These are phyloP conservation scores for Philonicus albiceps DNA, from an alignment of 2,888 invertebrate genomes.

Conservation along the genomic window DNA sequence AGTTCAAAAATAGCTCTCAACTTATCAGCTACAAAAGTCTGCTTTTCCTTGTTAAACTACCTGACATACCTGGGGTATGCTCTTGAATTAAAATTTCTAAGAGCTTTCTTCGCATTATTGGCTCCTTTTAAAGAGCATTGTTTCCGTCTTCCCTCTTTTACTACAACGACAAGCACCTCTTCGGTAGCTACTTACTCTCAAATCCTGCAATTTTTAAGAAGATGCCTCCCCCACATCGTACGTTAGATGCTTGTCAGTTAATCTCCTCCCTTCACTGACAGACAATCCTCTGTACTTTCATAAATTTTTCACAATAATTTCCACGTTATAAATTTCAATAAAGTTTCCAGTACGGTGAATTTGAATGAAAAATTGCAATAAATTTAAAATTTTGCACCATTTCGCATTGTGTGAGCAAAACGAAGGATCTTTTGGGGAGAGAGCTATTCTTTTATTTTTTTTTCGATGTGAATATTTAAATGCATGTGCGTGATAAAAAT, in stretches of 20 bases:
- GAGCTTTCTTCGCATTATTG: not conserved
- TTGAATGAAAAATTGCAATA: not conserved
- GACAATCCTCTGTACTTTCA: not conserved
- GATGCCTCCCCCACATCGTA: not conserved
- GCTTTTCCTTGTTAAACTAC: not conserved
- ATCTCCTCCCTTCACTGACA: not conserved
- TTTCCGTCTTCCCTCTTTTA: not conserved
- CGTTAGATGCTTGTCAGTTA: not conserved
- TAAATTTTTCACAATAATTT: not conserved
- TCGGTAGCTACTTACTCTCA: not conserved
- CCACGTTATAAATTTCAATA: not conserved
- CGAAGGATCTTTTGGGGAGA: not conserved
- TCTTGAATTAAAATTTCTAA: not conserved
- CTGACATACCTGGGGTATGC: not conserved
- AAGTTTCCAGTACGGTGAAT: not conserved
- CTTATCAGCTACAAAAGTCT: not conserved
- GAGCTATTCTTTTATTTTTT: not conserved
- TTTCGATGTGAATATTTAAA: not conserved
- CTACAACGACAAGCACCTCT: not conserved
- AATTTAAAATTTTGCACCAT: not conserved
- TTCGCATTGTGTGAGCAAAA: not conserved
- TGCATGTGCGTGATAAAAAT: not conserved
- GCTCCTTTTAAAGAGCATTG: not conserved
- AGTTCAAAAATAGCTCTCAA: not conserved
- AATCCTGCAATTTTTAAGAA: not conserved